A percentile compares a stretch with the other conserved stretches of the same genome.
Conservation (phyloP, 2,113 vertebrate species). For the Rhombomys opimus region DNA sequence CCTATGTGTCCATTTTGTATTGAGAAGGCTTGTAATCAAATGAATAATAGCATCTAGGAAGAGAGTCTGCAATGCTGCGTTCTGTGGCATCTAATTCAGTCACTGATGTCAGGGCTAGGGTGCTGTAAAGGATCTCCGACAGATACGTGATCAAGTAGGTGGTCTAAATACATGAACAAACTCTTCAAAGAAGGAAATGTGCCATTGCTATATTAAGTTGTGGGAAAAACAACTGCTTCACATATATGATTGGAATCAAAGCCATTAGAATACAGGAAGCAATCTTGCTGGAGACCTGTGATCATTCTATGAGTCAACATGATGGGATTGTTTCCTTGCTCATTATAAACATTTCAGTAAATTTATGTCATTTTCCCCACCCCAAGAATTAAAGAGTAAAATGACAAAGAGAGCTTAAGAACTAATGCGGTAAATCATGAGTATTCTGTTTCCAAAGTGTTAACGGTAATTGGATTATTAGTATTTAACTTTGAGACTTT, state of each 20-base stretch:
- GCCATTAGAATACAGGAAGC: not conserved
- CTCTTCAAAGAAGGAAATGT: not conserved
- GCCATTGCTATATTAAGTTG: not conserved
- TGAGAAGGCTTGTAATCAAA: not conserved
- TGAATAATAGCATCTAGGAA: not conserved
- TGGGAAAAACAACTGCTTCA: not conserved
- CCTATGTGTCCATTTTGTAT: not conserved
- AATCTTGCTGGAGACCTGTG: not conserved
- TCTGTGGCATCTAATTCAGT: not conserved
- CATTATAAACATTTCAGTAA: not conserved
- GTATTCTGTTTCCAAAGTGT: not conserved
- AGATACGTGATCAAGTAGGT: not conserved
- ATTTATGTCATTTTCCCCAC: not conserved
- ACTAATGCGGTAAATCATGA: not conserved
- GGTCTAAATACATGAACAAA: not conserved
- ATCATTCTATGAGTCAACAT: not conserved
- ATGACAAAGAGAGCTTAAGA: not conserved
- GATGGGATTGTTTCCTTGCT: not conserved
- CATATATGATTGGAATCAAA: not conserved
- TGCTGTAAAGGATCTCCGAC: not conserved
- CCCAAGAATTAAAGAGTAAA: not conserved
- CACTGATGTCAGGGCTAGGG: not conserved
- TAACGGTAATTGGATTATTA: not conserved
- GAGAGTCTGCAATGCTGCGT: not conserved
- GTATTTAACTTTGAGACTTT: not conserved